phyloP scores from a whole-genome alignment of 2,113 vertebrate genomes.

The Pandion haliaetus region DNA sequence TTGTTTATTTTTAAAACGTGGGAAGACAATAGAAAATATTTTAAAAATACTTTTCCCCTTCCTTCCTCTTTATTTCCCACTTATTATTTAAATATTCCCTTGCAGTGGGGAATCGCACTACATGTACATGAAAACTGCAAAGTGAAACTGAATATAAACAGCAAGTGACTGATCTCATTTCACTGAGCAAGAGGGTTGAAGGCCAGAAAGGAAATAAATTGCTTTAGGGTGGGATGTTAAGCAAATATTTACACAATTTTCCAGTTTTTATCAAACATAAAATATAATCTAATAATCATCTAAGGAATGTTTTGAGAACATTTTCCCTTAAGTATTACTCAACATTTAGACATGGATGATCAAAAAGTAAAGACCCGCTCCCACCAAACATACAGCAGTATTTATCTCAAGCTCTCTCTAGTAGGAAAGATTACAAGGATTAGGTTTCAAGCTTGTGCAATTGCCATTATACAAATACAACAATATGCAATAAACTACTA shows the following conservation, averaged over 20 bases:
- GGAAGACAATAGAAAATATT: background rate
- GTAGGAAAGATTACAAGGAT: constrained; percentile 47
- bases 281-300: constrained; percentile 70
- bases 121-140: background rate
- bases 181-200: constrained; percentile 43
- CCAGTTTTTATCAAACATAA: constrained; percentile 65
- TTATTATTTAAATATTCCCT: background rate
- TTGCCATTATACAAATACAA: constrained; percentile 51
- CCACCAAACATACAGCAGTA: constrained; percentile 37
- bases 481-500: constrained; percentile 47
- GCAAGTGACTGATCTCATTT: constrained; percentile 47
- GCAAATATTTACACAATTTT: constrained; percentile 65
- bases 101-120: background rate
- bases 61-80: background rate
- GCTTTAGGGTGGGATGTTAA: constrained; percentile 59
- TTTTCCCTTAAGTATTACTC: constrained; percentile 63
- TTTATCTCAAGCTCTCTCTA: constrained; percentile 39
- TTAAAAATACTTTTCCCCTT: background rate
- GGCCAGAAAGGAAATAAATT: constrained; percentile 59
- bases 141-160: constrained; percentile 58
- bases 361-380: constrained; percentile 56
- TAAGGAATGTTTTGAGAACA: constrained; percentile 67
- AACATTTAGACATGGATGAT: constrained; percentile 56
- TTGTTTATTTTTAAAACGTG: background rate
- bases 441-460: constrained; percentile 51